These are phyloP conservation scores for Diuraphis noxia DNA, from an alignment of 1,140 invertebrate genomes.

Conservation along the genomic window DNA sequence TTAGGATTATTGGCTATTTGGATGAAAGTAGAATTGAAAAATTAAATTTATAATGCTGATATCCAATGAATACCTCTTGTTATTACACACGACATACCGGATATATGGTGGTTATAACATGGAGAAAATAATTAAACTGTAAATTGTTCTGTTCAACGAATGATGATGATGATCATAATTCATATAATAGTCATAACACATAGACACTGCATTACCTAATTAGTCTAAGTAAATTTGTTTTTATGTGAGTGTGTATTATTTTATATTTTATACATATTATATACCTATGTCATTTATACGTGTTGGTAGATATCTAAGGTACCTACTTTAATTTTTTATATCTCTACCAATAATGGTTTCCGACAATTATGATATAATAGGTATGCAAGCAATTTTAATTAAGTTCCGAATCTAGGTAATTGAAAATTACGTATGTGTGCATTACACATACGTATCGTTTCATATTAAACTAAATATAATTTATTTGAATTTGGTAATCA, in stretches of 20 bases:
- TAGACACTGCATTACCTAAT: not conserved
- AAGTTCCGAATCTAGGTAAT: not conserved
- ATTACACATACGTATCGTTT: too few relatives aligned
- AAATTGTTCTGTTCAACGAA: not conserved
- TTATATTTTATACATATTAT: not conserved
- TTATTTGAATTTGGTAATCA: not conserved
- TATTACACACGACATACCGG: not conserved
- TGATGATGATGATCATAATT: not conserved
- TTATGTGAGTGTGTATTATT: not conserved
- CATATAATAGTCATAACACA: not conserved
- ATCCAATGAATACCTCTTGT: not conserved
- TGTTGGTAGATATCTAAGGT: not conserved
- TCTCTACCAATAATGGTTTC: not conserved
- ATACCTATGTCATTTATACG: too few relatives aligned
- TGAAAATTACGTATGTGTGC: not conserved
- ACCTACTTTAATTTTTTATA: not conserved
- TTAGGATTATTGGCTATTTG: not conserved
- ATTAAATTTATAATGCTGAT: not conserved
- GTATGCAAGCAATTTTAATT: not conserved
- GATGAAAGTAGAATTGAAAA: not conserved
- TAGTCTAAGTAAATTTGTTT: not conserved
- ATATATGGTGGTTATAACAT: not conserved
- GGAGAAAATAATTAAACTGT: constrained; percentile 6
- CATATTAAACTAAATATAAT: not conserved
- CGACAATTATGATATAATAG: not conserved